Percentiles rank a stretch among this genome's conserved stretches.
Conservation (phyloP, 2,888 invertebrate species). For the Drymonia ruficornis region DNA sequence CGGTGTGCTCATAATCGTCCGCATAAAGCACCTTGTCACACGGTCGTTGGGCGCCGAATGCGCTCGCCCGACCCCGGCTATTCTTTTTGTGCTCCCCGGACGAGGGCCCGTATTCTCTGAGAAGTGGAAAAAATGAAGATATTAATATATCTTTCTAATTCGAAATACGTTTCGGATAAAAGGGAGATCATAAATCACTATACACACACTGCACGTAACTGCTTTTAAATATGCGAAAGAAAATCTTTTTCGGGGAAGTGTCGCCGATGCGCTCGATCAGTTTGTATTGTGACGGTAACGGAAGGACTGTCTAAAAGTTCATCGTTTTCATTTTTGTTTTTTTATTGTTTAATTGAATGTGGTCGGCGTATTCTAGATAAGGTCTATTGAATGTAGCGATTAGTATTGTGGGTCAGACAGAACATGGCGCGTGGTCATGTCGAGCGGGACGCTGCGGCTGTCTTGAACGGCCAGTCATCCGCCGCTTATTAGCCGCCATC, state of each 20-base stretch:
- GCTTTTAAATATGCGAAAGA: slow-evolving; percentile 72
- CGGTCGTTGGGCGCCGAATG: slow-evolving; percentile 83
- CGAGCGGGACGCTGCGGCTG: slow-evolving; percentile 45
- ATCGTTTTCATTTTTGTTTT: slow-evolving; percentile 13
- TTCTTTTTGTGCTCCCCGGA: slow-evolving; percentile 77
- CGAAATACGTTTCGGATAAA: slow-evolving; percentile 83
- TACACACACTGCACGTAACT: slow-evolving; percentile 65
- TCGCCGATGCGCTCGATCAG: slow-evolving; percentile 62
- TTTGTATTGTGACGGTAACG: slow-evolving; percentile 58
- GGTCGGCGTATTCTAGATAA: slow-evolving; percentile 31
- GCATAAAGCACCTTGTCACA: slow-evolving; percentile 85
- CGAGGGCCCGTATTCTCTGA: slow-evolving; percentile 78
- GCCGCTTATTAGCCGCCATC: slow-evolving; percentile 71
- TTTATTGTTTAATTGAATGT: slow-evolving; percentile 29
- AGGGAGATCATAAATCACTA: slow-evolving; percentile 81
- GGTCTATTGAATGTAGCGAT: slow-evolving; percentile 49
- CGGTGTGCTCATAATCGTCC: slow-evolving; percentile 82
- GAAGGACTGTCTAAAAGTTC: slow-evolving; percentile 23
- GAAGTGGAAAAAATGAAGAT: slow-evolving; percentile 84
- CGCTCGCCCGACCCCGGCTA: slow-evolving; percentile 71
- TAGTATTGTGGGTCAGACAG: slow-evolving; percentile 52
- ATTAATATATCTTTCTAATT: slow-evolving; percentile 85
- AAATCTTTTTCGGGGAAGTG: slow-evolving; percentile 74
- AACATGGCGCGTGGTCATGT: slow-evolving; percentile 58
- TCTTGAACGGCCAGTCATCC: slow-evolving; percentile 76